Evolutionary conservation across 2,888 invertebrate genomes (phyloP).

Genomic region (Drosophila tanythrix): DNA sequence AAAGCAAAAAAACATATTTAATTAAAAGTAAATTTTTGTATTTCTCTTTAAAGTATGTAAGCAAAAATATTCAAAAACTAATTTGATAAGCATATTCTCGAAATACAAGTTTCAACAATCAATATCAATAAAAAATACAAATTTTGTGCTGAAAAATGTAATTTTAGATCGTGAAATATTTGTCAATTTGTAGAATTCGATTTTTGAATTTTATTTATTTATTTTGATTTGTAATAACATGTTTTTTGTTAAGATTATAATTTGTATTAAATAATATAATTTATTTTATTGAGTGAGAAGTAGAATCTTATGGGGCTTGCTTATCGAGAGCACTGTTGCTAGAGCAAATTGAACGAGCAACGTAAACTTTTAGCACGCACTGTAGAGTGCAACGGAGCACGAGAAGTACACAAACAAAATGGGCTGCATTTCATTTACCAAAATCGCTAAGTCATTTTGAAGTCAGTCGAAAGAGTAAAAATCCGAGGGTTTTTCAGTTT

Average conservation of each 20-base stretch:
- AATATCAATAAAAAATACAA: constrained; percentile 87
- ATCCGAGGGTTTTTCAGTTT: constrained; percentile 1
- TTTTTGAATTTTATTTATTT: constrained; percentile 85
- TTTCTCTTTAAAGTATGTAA: not conserved
- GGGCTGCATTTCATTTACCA: constrained; percentile 50
- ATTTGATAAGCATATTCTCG: not conserved
- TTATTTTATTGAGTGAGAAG: constrained; percentile 86
- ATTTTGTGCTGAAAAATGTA: constrained; percentile 87
- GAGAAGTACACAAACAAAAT: constrained; percentile 7
- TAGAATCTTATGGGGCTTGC: not conserved
- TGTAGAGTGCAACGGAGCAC: constrained; percentile 15
- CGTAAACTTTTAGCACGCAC: constrained; percentile 39
- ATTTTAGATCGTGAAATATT: constrained; percentile 86
- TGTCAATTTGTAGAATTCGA: constrained; percentile 86
- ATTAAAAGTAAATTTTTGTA: not conserved
- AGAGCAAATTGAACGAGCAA: not conserved
- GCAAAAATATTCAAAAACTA: not conserved
- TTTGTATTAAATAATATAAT: constrained; percentile 85
- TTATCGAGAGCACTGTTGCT: not conserved
- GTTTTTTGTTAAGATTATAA: constrained; percentile 84
- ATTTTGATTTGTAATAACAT: constrained; percentile 85
- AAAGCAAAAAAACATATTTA: not conserved
- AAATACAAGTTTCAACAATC: no score
- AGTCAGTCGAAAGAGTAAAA: constrained; percentile 17
- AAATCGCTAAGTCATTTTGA: constrained; percentile 62